Evolutionary conservation across 1,140 invertebrate genomes (phyloP).

Genomic region (Zophobas morio): DNA sequence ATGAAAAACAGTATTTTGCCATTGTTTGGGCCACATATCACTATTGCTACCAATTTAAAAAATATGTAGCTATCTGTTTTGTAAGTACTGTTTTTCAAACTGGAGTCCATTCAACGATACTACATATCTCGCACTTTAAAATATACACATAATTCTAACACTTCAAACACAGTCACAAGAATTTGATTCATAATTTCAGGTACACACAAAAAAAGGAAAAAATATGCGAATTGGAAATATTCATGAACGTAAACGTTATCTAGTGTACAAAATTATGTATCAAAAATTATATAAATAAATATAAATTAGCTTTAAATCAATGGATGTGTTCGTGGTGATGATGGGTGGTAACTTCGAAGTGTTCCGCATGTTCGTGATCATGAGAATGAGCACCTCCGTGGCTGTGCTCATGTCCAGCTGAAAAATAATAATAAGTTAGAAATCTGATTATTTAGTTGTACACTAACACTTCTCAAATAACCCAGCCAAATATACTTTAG

Average conservation of each 20-base stretch:
- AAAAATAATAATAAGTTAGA: slow-evolving; percentile 42
- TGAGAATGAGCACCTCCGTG: slow-evolving; percentile 42
- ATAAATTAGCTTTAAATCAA: slow-evolving; percentile 22
- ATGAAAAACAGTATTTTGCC: too few relatives aligned
- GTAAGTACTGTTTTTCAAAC: too few relatives aligned
- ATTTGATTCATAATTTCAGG: too few relatives aligned
- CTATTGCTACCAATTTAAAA: too few relatives aligned
- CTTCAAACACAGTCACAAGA: too few relatives aligned
- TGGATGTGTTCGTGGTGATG: slow-evolving; percentile 47
- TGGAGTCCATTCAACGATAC: too few relatives aligned
- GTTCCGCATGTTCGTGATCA: slow-evolving; percentile 35
- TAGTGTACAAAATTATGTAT: background rate
- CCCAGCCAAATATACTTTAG: too few relatives aligned
- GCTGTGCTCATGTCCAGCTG: slow-evolving; percentile 56
- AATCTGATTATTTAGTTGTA: background rate
- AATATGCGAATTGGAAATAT: background rate
- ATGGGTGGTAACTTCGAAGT: slow-evolving; percentile 5
- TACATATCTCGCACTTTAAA: too few relatives aligned
- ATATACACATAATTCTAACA: too few relatives aligned
- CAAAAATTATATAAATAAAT: slow-evolving; percentile 42
- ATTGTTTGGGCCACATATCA: too few relatives aligned
- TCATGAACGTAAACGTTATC: too few relatives aligned
- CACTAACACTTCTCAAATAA: slow-evolving; percentile 8
- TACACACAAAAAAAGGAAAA: background rate
- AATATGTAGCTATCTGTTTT: too few relatives aligned